A percentile compares a stretch with the other conserved stretches of the same genome.
Evolutionary conservation across 2,113 vertebrate genomes (phyloP).

Genomic region (Tychaedon coryphoeus): DNA sequence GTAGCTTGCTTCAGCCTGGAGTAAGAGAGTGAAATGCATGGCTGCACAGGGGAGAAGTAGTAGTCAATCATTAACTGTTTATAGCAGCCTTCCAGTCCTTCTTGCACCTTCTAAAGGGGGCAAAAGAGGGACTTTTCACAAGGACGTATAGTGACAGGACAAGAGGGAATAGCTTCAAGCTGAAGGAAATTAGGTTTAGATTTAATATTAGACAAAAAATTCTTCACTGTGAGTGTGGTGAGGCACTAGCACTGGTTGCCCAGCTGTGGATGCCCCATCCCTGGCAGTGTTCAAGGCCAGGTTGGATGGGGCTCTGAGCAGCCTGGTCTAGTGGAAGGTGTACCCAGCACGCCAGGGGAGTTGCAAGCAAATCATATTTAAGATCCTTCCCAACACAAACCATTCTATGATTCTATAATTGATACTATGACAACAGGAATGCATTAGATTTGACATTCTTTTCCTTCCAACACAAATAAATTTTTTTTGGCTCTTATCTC

Average conservation of each 20-base stretch:
- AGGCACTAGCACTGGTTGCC: neutral
- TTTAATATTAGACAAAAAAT: neutral
- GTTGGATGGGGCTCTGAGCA: neutral
- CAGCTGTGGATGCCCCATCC: neutral
- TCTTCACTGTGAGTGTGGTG: neutral
- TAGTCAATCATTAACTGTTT: neutral
- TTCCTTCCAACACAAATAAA: neutral
- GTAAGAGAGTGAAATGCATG: neutral
- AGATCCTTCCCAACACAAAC: neutral
- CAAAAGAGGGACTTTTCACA: neutral
- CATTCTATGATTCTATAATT: neutral
- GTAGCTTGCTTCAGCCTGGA: neutral
- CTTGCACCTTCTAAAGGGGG: neutral
- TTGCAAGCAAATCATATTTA: neutral
- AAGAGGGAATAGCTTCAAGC: neutral
- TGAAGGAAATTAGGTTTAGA: neutral
- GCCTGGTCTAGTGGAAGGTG: neutral
- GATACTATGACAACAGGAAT: neutral
- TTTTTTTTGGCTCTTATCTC: neutral
- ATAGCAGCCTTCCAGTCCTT: neutral
- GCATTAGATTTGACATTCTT: neutral
- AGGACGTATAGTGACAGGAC: neutral
- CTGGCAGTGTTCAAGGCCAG: neutral
- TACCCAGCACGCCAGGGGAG: neutral
- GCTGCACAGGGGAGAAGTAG: neutral